Base-by-base conservation (phyloP, 2,797 vertebrate genomes). In the Coregonus ussuriensis region DNA sequence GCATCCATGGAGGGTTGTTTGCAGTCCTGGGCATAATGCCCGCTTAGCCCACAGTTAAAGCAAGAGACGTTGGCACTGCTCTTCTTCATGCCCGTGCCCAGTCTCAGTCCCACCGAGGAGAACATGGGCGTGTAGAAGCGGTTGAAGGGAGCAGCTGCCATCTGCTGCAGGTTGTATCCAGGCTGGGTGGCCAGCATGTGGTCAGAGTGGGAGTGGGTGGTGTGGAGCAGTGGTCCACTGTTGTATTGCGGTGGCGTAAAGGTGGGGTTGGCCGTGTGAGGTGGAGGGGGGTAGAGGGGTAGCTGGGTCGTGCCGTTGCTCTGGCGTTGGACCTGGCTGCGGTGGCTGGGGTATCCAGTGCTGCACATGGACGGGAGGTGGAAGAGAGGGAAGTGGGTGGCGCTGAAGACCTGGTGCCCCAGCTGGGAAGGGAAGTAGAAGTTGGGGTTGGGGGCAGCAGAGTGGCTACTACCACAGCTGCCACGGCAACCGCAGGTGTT, bases 1-100 rank as follows among this genome's bases (percentile, higher is more conserved):
- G 95, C 91, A 83, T 96, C 96, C 92, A 95, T 92, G 89, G 95
- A 90, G 54, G 95, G 92, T 92, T 97, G 96, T 89, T 96, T 97
- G 94, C 96, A 97, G 89, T 97, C 96, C 86, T 95, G 95, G 72
- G 96, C 96, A 88, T 94, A 95, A 91, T 97, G 96, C 65, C 96
- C 96, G 88, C 94, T 95, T 82, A 94, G 89, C 84, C 96, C 96
- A 87, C 96, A 97, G 93, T 95, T 97, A 90, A 95, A 97, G 93
- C 96, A 97, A 47, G 96, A 97, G 71, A 94, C 87, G 67, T 90
- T 94, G n/a, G 13, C 31, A 84, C 93, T 92, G 4, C 91, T 94
- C 94, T 97, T 97, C 94, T 96, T 97, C 85, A 94, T 88, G 87
- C 94, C 82, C 16, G 41, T 53, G 83, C 89, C 94, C 59, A 63